Percentiles rank a stretch among this genome's conserved stretches.
phyloP scores from a whole-genome alignment of 2,113 vertebrate species.

The Sorex araneus region DNA sequence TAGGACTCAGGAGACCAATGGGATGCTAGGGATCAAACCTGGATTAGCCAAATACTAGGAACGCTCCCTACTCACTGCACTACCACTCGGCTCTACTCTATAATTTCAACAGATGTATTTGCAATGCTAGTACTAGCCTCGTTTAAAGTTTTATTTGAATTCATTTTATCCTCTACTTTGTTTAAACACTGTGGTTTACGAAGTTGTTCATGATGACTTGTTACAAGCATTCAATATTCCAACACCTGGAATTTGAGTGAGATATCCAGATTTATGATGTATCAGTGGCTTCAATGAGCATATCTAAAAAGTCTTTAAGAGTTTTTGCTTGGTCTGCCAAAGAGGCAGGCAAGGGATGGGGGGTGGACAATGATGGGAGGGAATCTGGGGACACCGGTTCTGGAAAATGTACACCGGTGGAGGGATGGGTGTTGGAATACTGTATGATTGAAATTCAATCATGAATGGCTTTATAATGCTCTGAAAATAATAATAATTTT shows the following conservation, averaged over 20 bases:
- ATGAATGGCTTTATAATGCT: no score
- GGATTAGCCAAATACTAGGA: no score
- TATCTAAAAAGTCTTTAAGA: slow-evolving; percentile 1
- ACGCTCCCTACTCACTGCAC: neutral
- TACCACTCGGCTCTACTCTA: neutral
- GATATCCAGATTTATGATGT: neutral
- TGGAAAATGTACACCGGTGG: no score
- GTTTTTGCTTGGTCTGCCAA: neutral
- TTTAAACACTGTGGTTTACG: no score
- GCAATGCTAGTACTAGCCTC: neutral
- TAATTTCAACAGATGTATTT: slow-evolving; percentile 7
- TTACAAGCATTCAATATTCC: neutral
- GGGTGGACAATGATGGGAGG: no score
- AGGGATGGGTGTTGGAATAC: no score
- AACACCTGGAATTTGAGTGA: slow-evolving; percentile 8
- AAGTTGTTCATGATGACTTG: no score
- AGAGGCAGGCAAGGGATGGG: no score
- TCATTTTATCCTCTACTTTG: neutral
- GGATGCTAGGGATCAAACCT: no score
- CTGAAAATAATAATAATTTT: neutral
- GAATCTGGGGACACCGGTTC: no score
- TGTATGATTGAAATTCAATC: no score
- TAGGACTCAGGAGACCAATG: no score
- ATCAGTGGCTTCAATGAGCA: neutral
- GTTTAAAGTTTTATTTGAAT: slow-evolving; percentile 8